Conservation (phyloP, 1,140 invertebrate genomes). For the Drosophila nasuta region DNA sequence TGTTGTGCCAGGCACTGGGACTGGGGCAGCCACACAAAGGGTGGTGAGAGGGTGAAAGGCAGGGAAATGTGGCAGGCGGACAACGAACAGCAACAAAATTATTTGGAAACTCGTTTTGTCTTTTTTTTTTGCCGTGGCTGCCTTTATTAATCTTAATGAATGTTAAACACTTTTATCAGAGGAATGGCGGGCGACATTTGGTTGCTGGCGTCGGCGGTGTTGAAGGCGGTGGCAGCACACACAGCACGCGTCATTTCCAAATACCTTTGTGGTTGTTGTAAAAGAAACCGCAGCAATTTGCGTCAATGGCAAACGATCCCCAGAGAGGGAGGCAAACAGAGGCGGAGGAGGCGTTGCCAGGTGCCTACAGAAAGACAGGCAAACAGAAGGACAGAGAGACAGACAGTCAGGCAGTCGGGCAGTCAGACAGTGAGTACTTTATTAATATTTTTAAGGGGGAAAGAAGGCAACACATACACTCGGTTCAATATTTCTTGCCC, state of each 20-base stretch:
- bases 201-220: background rate
- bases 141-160: conserved; percentile 83
- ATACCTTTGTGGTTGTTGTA: conserved; percentile 48
- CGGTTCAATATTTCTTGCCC: conserved; percentile 8
- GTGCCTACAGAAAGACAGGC: conserved; percentile 1
- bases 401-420: background rate
- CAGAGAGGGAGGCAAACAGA: background rate
- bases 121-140: conserved; percentile 29
- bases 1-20: conserved; percentile 13
- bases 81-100: conserved; percentile 31
- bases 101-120: conserved; percentile 69
- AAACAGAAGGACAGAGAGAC: background rate
- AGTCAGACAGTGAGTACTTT: conserved; percentile 16
- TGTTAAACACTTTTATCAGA: conserved; percentile 82
- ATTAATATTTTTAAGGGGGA: conserved; percentile 21
- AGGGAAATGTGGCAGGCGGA: conserved; percentile 4
- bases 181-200: conserved; percentile 32
- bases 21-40: background rate
- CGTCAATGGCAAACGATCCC: conserved; percentile 52
- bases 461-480: background rate
- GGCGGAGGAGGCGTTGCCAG: conserved; percentile 23
- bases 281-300: conserved; percentile 54
- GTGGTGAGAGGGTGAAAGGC: background rate
- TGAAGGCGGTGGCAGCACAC: conserved; percentile 11
- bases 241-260: conserved; percentile 76